Evolutionary conservation across 2,888 invertebrate genomes (phyloP).

Genomic region (Latrodectus hesperus): DNA sequence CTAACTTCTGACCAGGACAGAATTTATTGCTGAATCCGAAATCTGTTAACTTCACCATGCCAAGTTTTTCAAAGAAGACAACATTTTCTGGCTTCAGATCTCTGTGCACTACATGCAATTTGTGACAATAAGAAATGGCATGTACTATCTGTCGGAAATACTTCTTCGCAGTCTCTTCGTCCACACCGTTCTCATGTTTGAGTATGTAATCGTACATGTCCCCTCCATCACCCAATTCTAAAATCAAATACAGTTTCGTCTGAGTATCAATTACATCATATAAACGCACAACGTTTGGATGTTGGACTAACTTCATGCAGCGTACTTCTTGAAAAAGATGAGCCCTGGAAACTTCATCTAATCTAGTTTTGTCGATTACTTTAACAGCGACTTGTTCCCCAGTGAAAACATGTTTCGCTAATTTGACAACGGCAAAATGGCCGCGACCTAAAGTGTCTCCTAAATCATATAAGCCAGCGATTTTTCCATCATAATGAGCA

Average conservation of each 20-base stretch:
- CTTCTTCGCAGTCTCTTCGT: constrained; percentile 79
- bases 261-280: constrained; percentile 99
- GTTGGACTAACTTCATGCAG: constrained; percentile 99
- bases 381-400: constrained; percentile 78
- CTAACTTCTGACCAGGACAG: constrained; percentile 90
- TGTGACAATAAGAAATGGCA: constrained; percentile 98
- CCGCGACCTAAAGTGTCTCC: constrained; percentile 96
- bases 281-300: constrained; percentile 97
- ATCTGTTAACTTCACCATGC: constrained; percentile 98
- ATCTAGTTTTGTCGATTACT: constrained; percentile 97
- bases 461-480: constrained; percentile 95
- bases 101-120: constrained; percentile 89
- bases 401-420: constrained; percentile 98
- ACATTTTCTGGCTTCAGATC: constrained; percentile 99
- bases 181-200: constrained; percentile 89
- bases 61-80: constrained; percentile 97
- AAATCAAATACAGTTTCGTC: constrained; percentile 95
- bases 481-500: constrained; percentile 70
- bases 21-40: constrained; percentile 95
- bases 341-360: constrained; percentile 95
- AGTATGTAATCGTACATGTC: constrained; percentile 99
- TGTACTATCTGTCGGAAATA: constrained; percentile 97
- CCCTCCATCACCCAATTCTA: constrained; percentile 98
- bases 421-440: constrained; percentile 98
- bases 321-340: constrained; percentile 91